These are phyloP conservation scores for Argynnis bischoffii DNA, from an alignment of 2,888 invertebrate species.

Conservation along the genomic window DNA sequence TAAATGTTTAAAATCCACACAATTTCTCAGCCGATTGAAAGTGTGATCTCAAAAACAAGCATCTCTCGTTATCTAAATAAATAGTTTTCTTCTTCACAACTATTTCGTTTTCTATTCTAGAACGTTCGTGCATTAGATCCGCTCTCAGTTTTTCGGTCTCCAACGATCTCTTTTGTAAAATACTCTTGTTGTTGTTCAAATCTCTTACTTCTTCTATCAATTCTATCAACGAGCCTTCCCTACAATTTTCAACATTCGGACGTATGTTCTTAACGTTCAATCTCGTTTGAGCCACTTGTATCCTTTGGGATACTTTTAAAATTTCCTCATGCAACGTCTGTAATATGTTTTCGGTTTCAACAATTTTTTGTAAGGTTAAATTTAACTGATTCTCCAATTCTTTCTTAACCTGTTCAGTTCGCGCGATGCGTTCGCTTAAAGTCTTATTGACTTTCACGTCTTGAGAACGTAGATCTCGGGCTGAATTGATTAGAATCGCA, in stretches of 20 bases:
- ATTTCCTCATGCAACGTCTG: slow-evolving; percentile 70
- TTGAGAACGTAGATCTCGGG: slow-evolving; percentile 90
- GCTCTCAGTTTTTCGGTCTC: slow-evolving; percentile 70
- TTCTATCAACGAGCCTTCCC: slow-evolving; percentile 70
- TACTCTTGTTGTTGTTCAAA: slow-evolving; percentile 68
- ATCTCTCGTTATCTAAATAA: slow-evolving; percentile 68
- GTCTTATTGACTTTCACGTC: slow-evolving; percentile 90
- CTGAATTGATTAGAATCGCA: slow-evolving; percentile 87
- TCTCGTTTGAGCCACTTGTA: slow-evolving; percentile 74
- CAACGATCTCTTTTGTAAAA: slow-evolving; percentile 64
- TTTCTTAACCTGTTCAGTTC: slow-evolving; percentile 88
- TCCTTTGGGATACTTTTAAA: slow-evolving; percentile 66
- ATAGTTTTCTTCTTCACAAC: slow-evolving; percentile 72
- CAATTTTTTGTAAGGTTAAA: slow-evolving; percentile 69
- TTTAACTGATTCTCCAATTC: slow-evolving; percentile 87
- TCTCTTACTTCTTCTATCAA: slow-evolving; percentile 73
- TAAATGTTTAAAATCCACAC: slow-evolving; percentile 61
- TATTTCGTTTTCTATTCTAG: slow-evolving; percentile 70
- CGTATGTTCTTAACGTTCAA: slow-evolving; percentile 68
- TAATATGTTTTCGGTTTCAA: slow-evolving; percentile 70
- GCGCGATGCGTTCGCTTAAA: slow-evolving; percentile 86
- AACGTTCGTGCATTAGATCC: slow-evolving; percentile 69
- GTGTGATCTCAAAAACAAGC: slow-evolving; percentile 69
- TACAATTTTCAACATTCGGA: slow-evolving; percentile 72
- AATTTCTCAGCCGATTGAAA: slow-evolving; percentile 74